Base-by-base conservation (phyloP, 2,888 invertebrate genomes). In the Tethea ocularis region DNA sequence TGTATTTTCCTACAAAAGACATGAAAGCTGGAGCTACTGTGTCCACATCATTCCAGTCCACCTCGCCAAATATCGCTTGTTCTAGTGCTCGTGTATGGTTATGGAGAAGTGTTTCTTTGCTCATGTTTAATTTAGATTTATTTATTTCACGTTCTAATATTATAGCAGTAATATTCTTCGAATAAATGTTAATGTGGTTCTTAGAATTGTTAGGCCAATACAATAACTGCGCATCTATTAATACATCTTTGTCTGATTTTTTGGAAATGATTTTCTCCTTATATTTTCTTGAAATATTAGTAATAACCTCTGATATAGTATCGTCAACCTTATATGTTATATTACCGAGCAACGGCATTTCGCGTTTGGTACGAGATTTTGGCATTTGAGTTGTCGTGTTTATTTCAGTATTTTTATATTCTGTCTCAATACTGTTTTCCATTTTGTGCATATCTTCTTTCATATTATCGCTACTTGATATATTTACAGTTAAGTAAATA, bases 1-100 rank as follows among this genome's bases (percentile, higher is more conserved):
- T 80, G 66, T 93, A 89, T 83, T 93, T 93, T 13, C 93, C 93
- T 8, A 91, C 80, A 63, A 91, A 90, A 11, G 90, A 89, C 70
- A 89, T 79, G 60, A 92, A 89, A 13, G 85, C 84, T 20, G 91
- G 90, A 15, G 83, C 87, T 10, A 91, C 83, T n/a, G 82, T 75
- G 60, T 86, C 87, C 4, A 91, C 77, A 60, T 93, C 88, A 62
- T 88, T 79, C 92, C 93, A 92, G 64, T 93, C 80, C 1, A 88
- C 84, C 41, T 89, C 78, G 26, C 89, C 89, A 63, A 91, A 91
- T 81, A 91, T 87, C 51, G 86, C 89, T 63, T 84, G 83, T 71
- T 91, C 88, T 61, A 91, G 66, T 26, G 78, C 83, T 61, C 69
- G 74, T 4, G 86, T 86, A 41, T 82, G 87, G 63, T 91, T 86